Conservation (phyloP, 2,113 vertebrate genomes). For the Cepphus grylle region DNA sequence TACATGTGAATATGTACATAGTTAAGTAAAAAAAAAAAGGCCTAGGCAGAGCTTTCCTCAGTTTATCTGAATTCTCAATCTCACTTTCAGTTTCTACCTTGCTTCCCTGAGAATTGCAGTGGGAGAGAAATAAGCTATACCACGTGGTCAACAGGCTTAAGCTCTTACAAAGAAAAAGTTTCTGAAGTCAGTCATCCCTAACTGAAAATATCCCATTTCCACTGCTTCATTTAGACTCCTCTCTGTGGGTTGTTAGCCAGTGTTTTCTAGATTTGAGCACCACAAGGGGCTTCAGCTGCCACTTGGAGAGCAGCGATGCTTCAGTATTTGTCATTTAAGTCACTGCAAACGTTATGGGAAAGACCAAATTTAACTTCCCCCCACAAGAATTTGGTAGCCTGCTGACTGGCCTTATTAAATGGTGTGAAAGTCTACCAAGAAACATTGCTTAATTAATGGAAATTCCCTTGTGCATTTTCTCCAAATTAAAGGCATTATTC, state of each 20-base stretch:
- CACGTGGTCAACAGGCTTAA: not conserved
- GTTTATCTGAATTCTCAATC: not conserved
- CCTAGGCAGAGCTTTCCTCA: not conserved
- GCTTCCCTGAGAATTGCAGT: not conserved
- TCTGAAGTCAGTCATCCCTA: not conserved
- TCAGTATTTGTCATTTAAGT: not conserved
- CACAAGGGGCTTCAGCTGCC: not conserved
- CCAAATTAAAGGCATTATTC: not conserved
- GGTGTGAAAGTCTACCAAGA: not conserved
- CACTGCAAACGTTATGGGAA: not conserved
- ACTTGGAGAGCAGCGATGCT: not conserved
- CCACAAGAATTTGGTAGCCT: not conserved
- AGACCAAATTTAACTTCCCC: not conserved
- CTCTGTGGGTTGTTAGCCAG: not conserved
- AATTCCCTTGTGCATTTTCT: not conserved
- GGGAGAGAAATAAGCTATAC: not conserved
- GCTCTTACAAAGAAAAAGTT: not conserved
- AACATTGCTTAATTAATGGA: not conserved
- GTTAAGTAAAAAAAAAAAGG: not conserved
- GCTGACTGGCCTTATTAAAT: not conserved
- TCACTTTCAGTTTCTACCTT: not conserved
- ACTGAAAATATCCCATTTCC: not conserved
- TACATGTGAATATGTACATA: accelerated
- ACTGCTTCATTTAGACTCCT: not conserved
- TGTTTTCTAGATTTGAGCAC: not conserved